Base-by-base conservation (phyloP, 2,888 invertebrate genomes). In the Sphecodes monilicornis region DNA sequence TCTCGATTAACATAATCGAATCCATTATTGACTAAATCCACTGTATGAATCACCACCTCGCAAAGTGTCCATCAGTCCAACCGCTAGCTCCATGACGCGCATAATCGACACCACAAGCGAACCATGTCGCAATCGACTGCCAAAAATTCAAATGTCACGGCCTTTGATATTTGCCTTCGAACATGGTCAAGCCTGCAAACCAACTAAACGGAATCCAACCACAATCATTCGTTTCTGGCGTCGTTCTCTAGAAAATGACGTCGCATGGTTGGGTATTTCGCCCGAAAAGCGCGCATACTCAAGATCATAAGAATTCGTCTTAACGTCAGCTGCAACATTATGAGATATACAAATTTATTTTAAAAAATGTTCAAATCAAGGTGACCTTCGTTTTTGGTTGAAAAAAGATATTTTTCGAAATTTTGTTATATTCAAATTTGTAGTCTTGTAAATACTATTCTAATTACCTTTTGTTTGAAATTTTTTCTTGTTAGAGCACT, bases 131-230 rank as follows among this genome's bases (percentile, higher is more conserved):
- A 32, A 46, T 46, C 39, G 26, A 18, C 29, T 43, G 43, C 26
- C 69, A 43, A 70, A 70, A 43, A 50, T 43, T 29, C 29, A 70
- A 70, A 70, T 70, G 70, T 70, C 70, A 70, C 46, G 70, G 29
- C 46, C 70, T 46, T 70, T 70, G 46, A 22, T 46, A 70, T 46
- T 70, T 46, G 29, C 18, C 22, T 8, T 16, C 3, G 2, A 10
- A 46, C 10, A 36, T 66, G 66, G 3, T 8, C 36, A 36, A 32
- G 3, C 1, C 4, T 29, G 16, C 1, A 32, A 22, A 50, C 50
- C 22, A 22, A 1, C 64, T 2, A 16, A 29, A 22, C 32, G 10
- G 32, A 36, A n/a, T n/a, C n/a, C 18, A 8, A 8, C 10, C 36
- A 1, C 11, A 8, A n/a, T 66, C 22, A 22, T 66, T 22, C 22